A percentile compares a stretch with the other conserved stretches of the same genome.
Conservation (phyloP, 1,140 invertebrate species). For the Drosophila chauvacae region DNA sequence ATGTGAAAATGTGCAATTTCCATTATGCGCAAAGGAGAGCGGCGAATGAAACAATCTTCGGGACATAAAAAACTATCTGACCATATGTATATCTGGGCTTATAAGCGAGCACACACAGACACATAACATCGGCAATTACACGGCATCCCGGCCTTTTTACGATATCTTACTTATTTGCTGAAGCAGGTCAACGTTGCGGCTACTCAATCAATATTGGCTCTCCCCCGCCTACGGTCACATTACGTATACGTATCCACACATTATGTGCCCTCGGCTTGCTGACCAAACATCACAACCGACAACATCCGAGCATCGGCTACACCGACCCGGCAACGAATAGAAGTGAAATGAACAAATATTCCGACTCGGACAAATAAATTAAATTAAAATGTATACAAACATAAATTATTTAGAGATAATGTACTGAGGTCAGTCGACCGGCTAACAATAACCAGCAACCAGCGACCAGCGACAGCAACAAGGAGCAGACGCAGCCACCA, state of each 20-base stretch:
- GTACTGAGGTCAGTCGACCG: slow-evolving; percentile 63
- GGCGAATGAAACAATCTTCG: slow-evolving; percentile 60
- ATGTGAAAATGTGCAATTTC: slow-evolving; percentile 53
- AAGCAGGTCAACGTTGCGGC: slow-evolving; percentile 63
- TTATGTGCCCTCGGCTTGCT: slow-evolving; percentile 55
- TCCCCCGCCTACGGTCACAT: slow-evolving; percentile 28
- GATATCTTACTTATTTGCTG: slow-evolving; percentile 71
- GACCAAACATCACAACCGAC: slow-evolving; percentile 47
- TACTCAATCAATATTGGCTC: slow-evolving; percentile 78
- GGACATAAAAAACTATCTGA: slow-evolving; percentile 58
- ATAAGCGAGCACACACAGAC: slow-evolving; percentile 29
- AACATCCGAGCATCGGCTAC: slow-evolving; percentile 6
- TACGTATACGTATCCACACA: slow-evolving; percentile 35
- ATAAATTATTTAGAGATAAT: slow-evolving; percentile 83
- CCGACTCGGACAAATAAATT: slow-evolving; percentile 72
- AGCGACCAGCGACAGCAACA: slow-evolving; percentile 14
- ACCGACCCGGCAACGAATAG: slow-evolving; percentile 29
- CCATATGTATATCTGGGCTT: slow-evolving; percentile 33
- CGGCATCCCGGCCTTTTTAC: slow-evolving; percentile 47
- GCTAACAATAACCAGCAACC: slow-evolving; percentile 49
- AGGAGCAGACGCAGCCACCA: slow-evolving; percentile 34
- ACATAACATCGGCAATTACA: slow-evolving; percentile 69
- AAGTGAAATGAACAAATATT: slow-evolving; percentile 65
- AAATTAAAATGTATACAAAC: slow-evolving; percentile 83
- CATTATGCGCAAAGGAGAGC: slow-evolving; percentile 37